Base-by-base conservation (phyloP, 2,113 vertebrate genomes). In the Nothobranchius kuhntae region DNA sequence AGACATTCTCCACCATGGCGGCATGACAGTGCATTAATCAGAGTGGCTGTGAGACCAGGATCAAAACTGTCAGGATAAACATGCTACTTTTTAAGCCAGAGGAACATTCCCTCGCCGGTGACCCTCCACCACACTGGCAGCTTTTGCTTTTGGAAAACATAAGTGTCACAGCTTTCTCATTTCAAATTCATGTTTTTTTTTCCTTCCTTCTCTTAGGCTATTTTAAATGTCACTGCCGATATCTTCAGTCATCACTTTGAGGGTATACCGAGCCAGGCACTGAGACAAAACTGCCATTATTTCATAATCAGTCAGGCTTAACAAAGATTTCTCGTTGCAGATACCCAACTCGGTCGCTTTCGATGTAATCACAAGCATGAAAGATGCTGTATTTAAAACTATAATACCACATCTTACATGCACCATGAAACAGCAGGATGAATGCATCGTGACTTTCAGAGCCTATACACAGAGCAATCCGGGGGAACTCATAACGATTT, bases 21-120 rank as follows among this genome's bases (percentile, higher is more conserved):
- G 75, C 66, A 15, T 79, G 76, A 86, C 81, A 79, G 75, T 86
- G 86, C 53, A 71, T 88, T 87, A 89, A 90, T 92, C 89, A 90
- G 84, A 58, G 59, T 14, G 74, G 75, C 14, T 80, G 75, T 63
- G 80, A 58, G 85, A 82, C 90, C 87, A 46, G 67, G 78, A 81
- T 65, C 67, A 63, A 62, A 77, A 83, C 82, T 84, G 88, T 84
- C 86, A 82, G 80, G 66, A 44, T 80, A 76, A 89, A 86, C 78
- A 84, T 50, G 76, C 69, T 59, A 59, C 78, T 55, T 59, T 74
- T 64, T 80, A 53, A 53, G 48, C 68, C 48, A 38, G 73, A 65
- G 76, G 45, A 62, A 56, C 53, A 78, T n/a, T 36, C 51, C 30
- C 64, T 55, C 24, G 50, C 65, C 70, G 36, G 60, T 77, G 76